A percentile compares a stretch with the other conserved stretches of the same genome.
These are phyloP conservation scores for Entomobrya proxima DNA, from an alignment of 2,888 invertebrate genomes.

Conservation along the genomic window DNA sequence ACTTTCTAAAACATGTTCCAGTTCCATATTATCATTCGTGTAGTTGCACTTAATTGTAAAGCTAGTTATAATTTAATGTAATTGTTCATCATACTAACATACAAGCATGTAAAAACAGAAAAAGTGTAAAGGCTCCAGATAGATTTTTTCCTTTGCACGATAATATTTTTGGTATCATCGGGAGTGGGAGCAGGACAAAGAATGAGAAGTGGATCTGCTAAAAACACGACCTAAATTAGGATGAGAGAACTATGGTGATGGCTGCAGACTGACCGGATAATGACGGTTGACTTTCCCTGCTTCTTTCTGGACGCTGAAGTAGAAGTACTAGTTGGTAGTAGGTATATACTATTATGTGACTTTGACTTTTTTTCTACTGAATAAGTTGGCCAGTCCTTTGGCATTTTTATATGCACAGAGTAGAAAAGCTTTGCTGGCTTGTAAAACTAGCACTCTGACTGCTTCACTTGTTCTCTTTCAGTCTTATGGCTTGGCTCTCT, in stretches of 20 bases:
- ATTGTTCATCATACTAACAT: not conserved
- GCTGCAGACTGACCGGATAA: conserved; percentile 60
- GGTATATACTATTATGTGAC: conserved; percentile 41
- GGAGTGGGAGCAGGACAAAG: conserved; percentile 21
- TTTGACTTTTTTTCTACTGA: conserved; percentile 20
- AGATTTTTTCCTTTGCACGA: not conserved
- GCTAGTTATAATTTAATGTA: not conserved
- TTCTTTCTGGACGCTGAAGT: conserved; percentile 23
- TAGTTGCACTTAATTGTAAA: not conserved
- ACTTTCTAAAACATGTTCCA: too few species aligned
- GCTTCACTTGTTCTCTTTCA: conserved; percentile 17
- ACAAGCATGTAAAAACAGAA: too few species aligned
- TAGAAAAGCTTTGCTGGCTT: too few species aligned
- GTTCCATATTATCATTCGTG: too few species aligned
- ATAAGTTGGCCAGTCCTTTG: conserved; percentile 36
- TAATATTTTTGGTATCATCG: not conserved
- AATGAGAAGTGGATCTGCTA: conserved; percentile 36
- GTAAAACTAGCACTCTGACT: not conserved
- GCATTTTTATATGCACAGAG: conserved; percentile 24
- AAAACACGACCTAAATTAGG: conserved; percentile 59
- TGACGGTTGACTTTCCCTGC: conserved; percentile 55
- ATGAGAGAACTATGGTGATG: conserved; percentile 33
- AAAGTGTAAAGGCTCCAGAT: too few species aligned
- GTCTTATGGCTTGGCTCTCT: conserved; percentile 14
- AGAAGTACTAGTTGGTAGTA: not conserved